Percentiles rank a stretch among this genome's conserved stretches.
Conservation (phyloP, 92 coral and sea anemone genomes). For the Paragorgia papillata region DNA sequence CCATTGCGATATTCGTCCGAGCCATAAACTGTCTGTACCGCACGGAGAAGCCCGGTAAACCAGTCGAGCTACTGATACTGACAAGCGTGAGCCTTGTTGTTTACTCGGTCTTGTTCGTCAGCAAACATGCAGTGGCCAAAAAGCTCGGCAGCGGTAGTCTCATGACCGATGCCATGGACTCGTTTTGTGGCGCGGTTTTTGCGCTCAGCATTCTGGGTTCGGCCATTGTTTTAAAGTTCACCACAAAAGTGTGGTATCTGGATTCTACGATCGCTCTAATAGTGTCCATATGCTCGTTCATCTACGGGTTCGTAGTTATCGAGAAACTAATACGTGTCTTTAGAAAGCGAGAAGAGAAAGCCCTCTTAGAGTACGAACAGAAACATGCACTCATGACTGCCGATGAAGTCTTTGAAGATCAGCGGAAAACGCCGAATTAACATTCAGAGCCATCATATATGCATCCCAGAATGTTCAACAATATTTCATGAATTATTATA, state of each 20-base stretch:
- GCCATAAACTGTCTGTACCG: conserved; percentile 10
- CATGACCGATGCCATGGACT: conserved; percentile 34
- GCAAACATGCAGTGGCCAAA: not conserved
- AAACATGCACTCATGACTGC: too few relatives aligned
- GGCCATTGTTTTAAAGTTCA: conserved; percentile 18
- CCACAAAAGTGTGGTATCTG: conserved; percentile 16
- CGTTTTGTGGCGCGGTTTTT: conserved; percentile 28
- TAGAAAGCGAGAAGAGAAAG: conserved; percentile 11
- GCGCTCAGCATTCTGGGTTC: conserved; percentile 25
- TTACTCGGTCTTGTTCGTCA: conserved; percentile 3
- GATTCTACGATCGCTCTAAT: conserved; percentile 23
- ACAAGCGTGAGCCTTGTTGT: conserved; percentile 4
- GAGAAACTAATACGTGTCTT: conserved; percentile 2
- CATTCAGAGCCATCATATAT: too few relatives aligned
- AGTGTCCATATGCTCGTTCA: conserved; percentile 23
- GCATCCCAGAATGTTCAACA: too few relatives aligned
- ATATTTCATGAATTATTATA: too few relatives aligned
- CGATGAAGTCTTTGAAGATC: too few relatives aligned
- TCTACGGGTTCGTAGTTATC: conserved; percentile 17
- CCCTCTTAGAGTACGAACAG: not conserved
- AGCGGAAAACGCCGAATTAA: too few relatives aligned
- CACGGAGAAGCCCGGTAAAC: conserved; percentile 8
- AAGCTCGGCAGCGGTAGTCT: conserved; percentile 25
- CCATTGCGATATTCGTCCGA: conserved; percentile 16
- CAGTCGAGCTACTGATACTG: conserved; percentile 24